Evolutionary conservation across 2,888 invertebrate genomes (phyloP).

Genomic region (Tetranychus truncatus): DNA sequence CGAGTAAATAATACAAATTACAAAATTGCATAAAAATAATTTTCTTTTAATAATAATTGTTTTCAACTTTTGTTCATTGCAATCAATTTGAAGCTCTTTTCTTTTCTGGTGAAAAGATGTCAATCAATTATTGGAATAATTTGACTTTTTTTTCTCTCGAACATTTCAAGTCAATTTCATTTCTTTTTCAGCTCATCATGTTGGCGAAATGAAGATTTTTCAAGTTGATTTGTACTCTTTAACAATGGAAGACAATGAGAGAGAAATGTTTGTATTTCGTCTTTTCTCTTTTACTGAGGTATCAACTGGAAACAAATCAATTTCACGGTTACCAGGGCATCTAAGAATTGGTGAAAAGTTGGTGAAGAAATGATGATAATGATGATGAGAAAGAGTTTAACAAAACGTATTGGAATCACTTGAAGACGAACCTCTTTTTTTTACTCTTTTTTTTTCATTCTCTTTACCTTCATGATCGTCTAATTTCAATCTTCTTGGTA

Average conservation of each 20-base stretch:
- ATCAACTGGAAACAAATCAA: neutral
- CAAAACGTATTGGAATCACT: neutral
- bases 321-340: neutral
- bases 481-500: neutral
- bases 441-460: neutral
- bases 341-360: neutral
- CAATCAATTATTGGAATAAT: too few relatives aligned
- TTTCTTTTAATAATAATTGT: too few relatives aligned
- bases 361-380: neutral
- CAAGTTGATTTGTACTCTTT: neutral
- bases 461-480: neutral
- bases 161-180: too few relatives aligned
- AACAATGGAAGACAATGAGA: neutral
- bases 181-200: too few relatives aligned
- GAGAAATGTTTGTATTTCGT: neutral
- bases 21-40: too few relatives aligned
- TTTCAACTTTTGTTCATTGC: too few relatives aligned
- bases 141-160: too few relatives aligned
- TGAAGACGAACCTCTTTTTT: neutral
- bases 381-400: neutral
- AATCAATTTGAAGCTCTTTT: too few relatives aligned
- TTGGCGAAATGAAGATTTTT: neutral
- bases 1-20: too few relatives aligned
- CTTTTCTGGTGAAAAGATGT: too few relatives aligned
- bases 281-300: neutral